Evolutionary conservation across 2,113 vertebrate genomes (phyloP), one percentile per base, ranked within the genome.

Genomic region (Phycodurus eques): DNA sequence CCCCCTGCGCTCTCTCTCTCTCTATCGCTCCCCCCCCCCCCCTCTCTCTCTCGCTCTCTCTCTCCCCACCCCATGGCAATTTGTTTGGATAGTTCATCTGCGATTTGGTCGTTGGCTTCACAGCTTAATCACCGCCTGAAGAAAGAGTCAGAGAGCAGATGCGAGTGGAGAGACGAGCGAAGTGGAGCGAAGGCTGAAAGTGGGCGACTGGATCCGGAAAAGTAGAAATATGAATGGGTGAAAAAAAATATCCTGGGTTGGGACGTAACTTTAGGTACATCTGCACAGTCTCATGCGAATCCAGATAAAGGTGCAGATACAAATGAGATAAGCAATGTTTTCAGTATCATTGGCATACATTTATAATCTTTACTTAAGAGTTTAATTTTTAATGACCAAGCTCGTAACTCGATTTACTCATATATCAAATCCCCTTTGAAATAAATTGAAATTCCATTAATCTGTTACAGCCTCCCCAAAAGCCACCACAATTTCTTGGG

Each of bases 121-220:
- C 54, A 8, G 54, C 56, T 59, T 59, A 59, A 22, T 59, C 12
- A 22, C 62, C 13, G 62, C 62, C 42, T 20, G n/a, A 9, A 44
- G 62, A 42, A 22, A 44, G 22, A 65, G 42, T 65, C 62, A 22
- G 20, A 64, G 62, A 65, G 62, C 62, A 65, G 62, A 65, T 65
- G 62, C 22, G 13, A 59, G 11, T 10, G 13, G 13, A 47, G 57
- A 39, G 33, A 62, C 1, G 60, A 61, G 22, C 10, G 22, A 59
- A 56, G 19, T 63, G 61, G 61, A 63, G 35, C 61, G n/a, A 44
- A 65, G 11, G 11, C 20, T 49, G 64, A 27, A 22, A 44, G 53
- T 4, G 53, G 51, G 53, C 2, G 53, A 54, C 20, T n/a, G 64
- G 31, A 17, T 66, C 12, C 46, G n/a, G 64, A 66, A 66, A 66